These are phyloP conservation scores for Bombus turneri DNA, from an alignment of 1,140 invertebrate genomes.

Conservation along the genomic window DNA sequence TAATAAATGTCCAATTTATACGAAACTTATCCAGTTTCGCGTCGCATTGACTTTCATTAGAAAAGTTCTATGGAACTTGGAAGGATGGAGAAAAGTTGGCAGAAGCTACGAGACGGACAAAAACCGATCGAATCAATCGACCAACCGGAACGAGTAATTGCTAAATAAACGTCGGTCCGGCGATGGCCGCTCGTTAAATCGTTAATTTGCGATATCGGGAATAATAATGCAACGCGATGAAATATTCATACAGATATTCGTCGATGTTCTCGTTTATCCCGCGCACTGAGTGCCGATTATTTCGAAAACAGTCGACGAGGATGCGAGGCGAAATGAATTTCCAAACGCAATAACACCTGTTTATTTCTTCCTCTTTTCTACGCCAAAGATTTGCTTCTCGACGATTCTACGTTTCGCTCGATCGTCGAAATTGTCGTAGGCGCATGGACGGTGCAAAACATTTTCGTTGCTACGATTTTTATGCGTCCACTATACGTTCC, in stretches of 20 bases:
- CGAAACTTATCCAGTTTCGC: neutral
- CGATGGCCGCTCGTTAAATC: constrained; percentile 12
- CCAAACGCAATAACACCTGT: neutral
- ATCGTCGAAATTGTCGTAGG: neutral
- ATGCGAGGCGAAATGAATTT: neutral
- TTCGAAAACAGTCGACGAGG: neutral
- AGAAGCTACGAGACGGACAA: neutral
- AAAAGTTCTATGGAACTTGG: neutral
- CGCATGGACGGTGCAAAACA: too few species aligned
- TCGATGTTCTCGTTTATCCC: neutral
- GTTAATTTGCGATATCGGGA: constrained; percentile 25
- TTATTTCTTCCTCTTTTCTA: rapidly evolving
- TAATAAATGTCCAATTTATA: neutral
- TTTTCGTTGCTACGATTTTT: neutral
- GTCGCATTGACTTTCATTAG: neutral
- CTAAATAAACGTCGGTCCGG: neutral
- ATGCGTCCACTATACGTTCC: too few species aligned
- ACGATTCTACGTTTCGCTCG: neutral
- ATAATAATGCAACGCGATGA: constrained; percentile 16
- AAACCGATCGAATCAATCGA: neutral
- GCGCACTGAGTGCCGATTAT: neutral
- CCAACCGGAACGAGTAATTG: neutral
- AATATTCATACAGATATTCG: constrained; percentile 32
- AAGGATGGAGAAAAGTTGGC: neutral
- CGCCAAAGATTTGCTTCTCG: neutral